These are phyloP conservation scores for Forpus xanthops DNA, from an alignment of 2,797 vertebrate genomes.

Conservation along the genomic window DNA sequence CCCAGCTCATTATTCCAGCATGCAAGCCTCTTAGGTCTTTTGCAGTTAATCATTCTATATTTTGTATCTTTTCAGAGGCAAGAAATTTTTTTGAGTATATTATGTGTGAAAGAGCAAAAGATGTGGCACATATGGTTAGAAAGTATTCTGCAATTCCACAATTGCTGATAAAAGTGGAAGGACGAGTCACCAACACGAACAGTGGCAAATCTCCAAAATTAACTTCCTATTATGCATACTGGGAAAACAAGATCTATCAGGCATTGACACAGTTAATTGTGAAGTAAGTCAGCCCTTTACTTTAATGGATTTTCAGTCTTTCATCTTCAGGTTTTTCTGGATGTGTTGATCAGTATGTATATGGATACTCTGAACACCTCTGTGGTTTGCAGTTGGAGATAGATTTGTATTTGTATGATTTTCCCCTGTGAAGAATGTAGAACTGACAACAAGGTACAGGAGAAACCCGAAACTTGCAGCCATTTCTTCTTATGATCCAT, in stretches of 20 bases:
- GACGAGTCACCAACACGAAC: slow-evolving; percentile 82
- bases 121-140: slow-evolving; percentile 77
- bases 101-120: slow-evolving; percentile 80
- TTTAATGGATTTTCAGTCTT: neutral
- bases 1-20: neutral
- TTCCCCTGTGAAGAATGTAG: neutral
- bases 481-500: neutral
- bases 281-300: slow-evolving; percentile 77
- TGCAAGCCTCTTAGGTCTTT: neutral
- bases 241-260: slow-evolving; percentile 87
- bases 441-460: neutral
- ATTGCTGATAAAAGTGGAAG: slow-evolving; percentile 87
- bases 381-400: neutral
- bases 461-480: neutral
- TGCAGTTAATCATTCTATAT: neutral
- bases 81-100: slow-evolving; percentile 88
- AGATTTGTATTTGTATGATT: neutral
- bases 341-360: neutral
- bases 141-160: slow-evolving; percentile 86
- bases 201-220: slow-evolving; percentile 84
- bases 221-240: slow-evolving; percentile 85
- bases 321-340: neutral
- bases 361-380: neutral
- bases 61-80: slow-evolving; percentile 76
- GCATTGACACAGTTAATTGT: slow-evolving; percentile 85